Percentiles rank a stretch among this genome's conserved stretches.
phyloP scores from a whole-genome alignment of 2,888 invertebrate species.

The Plusia festucae region DNA sequence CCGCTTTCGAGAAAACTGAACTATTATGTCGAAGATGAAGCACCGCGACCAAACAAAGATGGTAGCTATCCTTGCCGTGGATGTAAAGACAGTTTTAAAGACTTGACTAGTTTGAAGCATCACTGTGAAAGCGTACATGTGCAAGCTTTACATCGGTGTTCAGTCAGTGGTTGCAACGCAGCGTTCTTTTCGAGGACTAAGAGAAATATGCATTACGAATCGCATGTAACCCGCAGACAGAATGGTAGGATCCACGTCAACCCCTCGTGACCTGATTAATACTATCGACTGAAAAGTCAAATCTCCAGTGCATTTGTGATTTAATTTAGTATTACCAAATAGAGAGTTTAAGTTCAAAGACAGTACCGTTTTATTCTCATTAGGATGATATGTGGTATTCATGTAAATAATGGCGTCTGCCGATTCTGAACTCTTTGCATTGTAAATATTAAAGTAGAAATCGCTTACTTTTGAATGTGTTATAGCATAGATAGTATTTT shows the following conservation, averaged over 20 bases:
- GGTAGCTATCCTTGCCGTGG: conserved; percentile 92
- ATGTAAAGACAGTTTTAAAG: conserved; percentile 91
- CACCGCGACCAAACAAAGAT: conserved; percentile 91
- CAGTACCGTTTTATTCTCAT: conserved; percentile 75
- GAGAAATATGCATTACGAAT: conserved; percentile 93
- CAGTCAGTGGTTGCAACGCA: conserved; percentile 93
- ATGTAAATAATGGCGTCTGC: conserved; percentile 23
- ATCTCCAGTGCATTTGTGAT: conserved; percentile 85
- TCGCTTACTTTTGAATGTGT: conserved; percentile 51
- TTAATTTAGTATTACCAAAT: conserved; percentile 81
- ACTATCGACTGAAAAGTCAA: conserved; percentile 47
- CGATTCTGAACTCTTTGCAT: conserved; percentile 20
- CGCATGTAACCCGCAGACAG: conserved; percentile 86
- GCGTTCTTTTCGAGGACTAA: conserved; percentile 94
- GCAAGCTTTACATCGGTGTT: conserved; percentile 93
- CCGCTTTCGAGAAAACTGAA: conserved; percentile 82
- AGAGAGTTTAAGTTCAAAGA: conserved; percentile 62
- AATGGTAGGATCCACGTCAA: conserved; percentile 74
- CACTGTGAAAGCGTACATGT: conserved; percentile 92
- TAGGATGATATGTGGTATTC: conserved; percentile 23
- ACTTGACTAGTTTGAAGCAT: conserved; percentile 90
- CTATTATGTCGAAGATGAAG: conserved; percentile 91
- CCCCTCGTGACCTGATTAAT: conserved; percentile 76
- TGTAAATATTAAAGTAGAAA: conserved; percentile 45
- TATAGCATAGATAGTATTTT: conserved; percentile 54